Evolutionary conservation across 2,113 vertebrate species (phyloP), one percentile per base, ranked within the genome.

Genomic region (Salvelinus alpinus): DNA sequence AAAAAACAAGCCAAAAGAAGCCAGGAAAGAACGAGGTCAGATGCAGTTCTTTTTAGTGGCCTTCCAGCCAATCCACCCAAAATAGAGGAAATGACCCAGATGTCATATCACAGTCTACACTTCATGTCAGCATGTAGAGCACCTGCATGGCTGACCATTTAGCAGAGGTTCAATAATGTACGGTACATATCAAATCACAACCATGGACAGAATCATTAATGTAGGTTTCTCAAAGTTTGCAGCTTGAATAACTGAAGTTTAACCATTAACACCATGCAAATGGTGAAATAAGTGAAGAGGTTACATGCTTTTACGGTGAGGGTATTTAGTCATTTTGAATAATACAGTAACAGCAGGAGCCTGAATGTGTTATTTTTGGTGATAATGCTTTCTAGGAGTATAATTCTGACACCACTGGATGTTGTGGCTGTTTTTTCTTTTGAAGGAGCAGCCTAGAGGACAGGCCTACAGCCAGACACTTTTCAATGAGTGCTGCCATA

Each of bases 401-500:
- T n/a, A 22, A n/a, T 18, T 54, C 1, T 18, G 14, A 54, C 48
- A 54, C 14, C 48, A 0, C 48, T n/a, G 59, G 22, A 1, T 74
- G 75, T 78, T 78, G 76, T 73, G 70, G 77, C 72, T 69, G 51
- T 7, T 18, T 54, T 54, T 3, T 71, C 47, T 54, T 71, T 71
- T 82, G 78, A 75, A 25, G 47, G 27, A 80, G 75, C 72, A 64
- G 79, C 78, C 75, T 85, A 70, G 47, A 82, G 76, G 73, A 84
- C 75, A 60, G 44, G 69, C 83, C 86, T 75, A 72, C 66, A 80
- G 83, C 80, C 85, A 27, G 86, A 77, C 79, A 85, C 85, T 83
- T 84, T 88, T 82, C 78, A 80, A 83, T 77, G 66, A 0, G 65
- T 80, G 89, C 88, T 91, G 86, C 89, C 88, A 90, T 92, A 79